Evolutionary conservation across 2,113 vertebrate genomes (phyloP).

Genomic region (Himantopus leucocephalus): DNA sequence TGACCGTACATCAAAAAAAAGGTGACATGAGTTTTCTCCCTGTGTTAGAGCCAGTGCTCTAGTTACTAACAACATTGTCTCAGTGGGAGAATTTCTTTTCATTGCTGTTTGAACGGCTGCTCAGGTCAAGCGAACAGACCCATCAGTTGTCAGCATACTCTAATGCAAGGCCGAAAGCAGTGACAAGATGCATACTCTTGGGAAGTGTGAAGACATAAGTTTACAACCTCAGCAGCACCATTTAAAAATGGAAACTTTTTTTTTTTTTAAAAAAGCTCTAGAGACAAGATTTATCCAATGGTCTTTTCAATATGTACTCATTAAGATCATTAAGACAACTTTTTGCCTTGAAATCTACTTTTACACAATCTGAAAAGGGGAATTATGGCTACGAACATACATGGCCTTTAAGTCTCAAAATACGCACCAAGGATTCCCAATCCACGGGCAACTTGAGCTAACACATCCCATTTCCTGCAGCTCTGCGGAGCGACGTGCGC

Average conservation of each 20-base stretch:
- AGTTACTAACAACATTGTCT: background rate
- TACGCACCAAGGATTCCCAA: background rate
- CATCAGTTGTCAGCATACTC: background rate
- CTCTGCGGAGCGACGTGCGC: background rate
- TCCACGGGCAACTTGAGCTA: background rate
- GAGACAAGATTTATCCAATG: background rate
- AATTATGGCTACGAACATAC: background rate
- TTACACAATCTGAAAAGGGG: background rate
- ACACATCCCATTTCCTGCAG: background rate
- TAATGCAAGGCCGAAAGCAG: background rate
- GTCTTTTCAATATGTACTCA: background rate
- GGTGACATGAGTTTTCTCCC: fast-evolving
- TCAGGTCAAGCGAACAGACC: background rate
- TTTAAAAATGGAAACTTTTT: background rate
- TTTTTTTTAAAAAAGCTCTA: background rate
- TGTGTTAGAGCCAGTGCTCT: background rate
- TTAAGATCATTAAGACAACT: background rate
- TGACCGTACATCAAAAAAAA: background rate
- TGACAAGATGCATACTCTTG: background rate
- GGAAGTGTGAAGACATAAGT: background rate
- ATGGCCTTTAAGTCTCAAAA: background rate
- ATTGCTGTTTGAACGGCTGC: background rate
- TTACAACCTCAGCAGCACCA: background rate
- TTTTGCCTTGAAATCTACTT: background rate
- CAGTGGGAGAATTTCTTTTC: background rate